Evolutionary conservation across 2,797 vertebrate genomes (phyloP), one percentile per base, ranked within the genome.

Genomic region (Linurgus olivaceus): DNA sequence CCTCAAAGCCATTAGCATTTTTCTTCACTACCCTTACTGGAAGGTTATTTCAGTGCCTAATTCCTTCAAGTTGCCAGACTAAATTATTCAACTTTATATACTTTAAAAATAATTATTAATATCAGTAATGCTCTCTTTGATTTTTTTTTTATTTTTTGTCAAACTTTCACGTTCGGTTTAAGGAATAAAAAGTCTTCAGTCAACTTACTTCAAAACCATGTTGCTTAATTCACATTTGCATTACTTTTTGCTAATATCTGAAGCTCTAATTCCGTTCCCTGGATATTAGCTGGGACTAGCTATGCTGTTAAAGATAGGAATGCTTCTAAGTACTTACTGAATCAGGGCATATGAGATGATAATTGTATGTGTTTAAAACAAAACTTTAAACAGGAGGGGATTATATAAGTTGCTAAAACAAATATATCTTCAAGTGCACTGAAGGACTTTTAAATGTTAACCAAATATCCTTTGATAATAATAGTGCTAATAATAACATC

Each of bases 181-280:
- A 95, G 87, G 90, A 86, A 92, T 77, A 74, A 93, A 88, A 94
- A 93, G 76, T 85, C 91, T 81, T 83, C 95, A 94, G 92, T 62
- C 81, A 97, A 97, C 81, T 95, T 93, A 96, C 86, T 96, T 97
- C 94, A 96, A 94, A 96, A 87, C 77, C 84, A 47, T 66, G 86
- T 94, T 95, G 89, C 91, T 96, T 95, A 94, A 96, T 94, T 96
- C 96, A 93, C 91, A 96, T 96, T 96, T 96, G 96, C 96, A 96
- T 96, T 95, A 95, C 93, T 94, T 96, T 94, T 88, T 91, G 93
- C 81, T 97, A 94, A 94, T 96, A 96, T 95, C 95, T 96, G 95
- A 96, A 96, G 94, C 92, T 96, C 93, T 96, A 96, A 96, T 96
- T 96, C 96, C 82, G 0, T 96, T 96, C 95, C 94, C 95, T 93